Conservation (phyloP, 2,797 vertebrate genomes). For the Hipposideros larvatus region DNA sequence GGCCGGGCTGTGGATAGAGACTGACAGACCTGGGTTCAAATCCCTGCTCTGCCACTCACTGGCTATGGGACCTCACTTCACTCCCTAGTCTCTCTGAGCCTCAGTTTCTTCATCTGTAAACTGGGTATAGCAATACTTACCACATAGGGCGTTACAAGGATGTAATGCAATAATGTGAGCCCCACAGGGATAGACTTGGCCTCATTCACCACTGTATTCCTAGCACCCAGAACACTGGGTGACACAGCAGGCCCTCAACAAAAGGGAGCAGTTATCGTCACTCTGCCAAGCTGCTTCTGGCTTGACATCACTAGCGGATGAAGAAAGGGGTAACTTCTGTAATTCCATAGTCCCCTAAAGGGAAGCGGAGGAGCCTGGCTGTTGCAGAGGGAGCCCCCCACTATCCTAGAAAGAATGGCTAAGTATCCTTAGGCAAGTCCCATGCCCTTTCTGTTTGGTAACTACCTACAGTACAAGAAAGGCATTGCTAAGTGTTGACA, state of each 20-base stretch:
- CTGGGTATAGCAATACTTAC: too few relatives aligned
- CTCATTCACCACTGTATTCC: not conserved
- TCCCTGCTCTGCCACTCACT: not conserved
- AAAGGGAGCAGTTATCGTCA: not conserved
- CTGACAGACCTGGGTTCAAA: not conserved
- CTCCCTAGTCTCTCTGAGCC: not conserved
- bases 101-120: conserved; percentile 10
- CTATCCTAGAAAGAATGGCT: not conserved
- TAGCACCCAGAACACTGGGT: not conserved
- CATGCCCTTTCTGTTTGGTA: not conserved
- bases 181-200: not conserved
- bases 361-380: not conserved
- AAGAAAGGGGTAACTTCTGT: not conserved
- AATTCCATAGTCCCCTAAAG: not conserved
- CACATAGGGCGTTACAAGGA: not conserved
- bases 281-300: not conserved
- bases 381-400: not conserved
- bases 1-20: not conserved
- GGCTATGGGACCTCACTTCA: not conserved
- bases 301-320: not conserved
- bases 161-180: not conserved
- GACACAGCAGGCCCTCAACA: not conserved
- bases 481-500: not conserved
- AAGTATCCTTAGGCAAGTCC: not conserved
- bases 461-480: not conserved